Evolutionary conservation across 2,888 invertebrate genomes (phyloP).

Genomic region (Orthosia cruda): DNA sequence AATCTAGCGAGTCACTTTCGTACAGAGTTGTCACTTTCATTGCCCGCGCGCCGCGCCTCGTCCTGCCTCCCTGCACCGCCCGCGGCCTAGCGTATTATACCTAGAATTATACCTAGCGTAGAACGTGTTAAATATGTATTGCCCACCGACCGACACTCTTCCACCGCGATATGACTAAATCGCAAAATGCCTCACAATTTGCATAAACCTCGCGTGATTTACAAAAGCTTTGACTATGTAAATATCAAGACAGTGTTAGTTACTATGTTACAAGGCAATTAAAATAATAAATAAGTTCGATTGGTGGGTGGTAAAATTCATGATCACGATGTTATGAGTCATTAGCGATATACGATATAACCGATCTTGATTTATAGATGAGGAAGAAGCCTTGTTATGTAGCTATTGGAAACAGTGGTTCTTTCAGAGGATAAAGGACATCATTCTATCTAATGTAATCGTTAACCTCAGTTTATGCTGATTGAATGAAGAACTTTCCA

Average conservation of each 20-base stretch:
- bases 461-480: slow-evolving; percentile 76
- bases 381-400: slow-evolving; percentile 34
- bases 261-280: slow-evolving; percentile 29
- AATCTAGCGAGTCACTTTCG: slow-evolving; percentile 89
- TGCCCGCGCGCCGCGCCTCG: slow-evolving; percentile 75
- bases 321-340: slow-evolving; percentile 48
- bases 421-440: slow-evolving; percentile 45
- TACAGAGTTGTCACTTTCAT: slow-evolving; percentile 89
- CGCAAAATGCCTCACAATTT: slow-evolving; percentile 26
- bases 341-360: slow-evolving; percentile 27
- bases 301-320: slow-evolving; percentile 42
- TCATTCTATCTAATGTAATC: slow-evolving; percentile 68
- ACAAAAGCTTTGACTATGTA: slow-evolving; percentile 15
- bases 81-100: too few relatives aligned
- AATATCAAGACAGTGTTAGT: slow-evolving; percentile 17
- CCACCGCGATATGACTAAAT: slow-evolving; percentile 16
- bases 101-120: slow-evolving; percentile 14
- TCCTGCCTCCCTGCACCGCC: slow-evolving; percentile 71
- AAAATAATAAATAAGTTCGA: slow-evolving; percentile 35
- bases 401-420: slow-evolving; percentile 27
- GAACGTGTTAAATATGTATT: slow-evolving; percentile 37
- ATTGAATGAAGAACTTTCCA: slow-evolving; percentile 76
- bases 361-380: slow-evolving; percentile 42
- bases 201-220: slow-evolving; percentile 14
- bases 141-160: slow-evolving; percentile 23